phyloP scores from a whole-genome alignment of 2,888 invertebrate genomes.

The Drosophila infuscata region DNA sequence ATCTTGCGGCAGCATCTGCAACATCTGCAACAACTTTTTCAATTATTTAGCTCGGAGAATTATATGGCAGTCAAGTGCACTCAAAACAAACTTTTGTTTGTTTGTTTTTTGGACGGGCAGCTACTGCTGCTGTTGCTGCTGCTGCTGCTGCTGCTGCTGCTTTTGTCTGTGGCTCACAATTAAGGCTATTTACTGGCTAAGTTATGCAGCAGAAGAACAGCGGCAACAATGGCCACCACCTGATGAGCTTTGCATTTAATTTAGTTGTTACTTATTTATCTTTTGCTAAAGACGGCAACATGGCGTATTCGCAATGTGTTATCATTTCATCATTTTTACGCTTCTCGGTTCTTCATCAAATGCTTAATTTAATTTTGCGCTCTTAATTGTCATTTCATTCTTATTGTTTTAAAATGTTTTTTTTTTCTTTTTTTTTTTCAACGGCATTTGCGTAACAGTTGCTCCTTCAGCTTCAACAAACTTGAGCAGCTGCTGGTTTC shows the following conservation, averaged over 20 bases:
- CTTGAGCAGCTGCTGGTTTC: constrained; percentile 59
- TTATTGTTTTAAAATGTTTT: constrained; percentile 58
- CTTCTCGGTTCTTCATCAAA: constrained; percentile 64
- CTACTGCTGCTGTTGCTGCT: neutral
- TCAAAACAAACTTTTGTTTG: constrained; percentile 67
- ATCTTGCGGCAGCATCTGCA: constrained; percentile 48
- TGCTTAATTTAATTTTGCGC: constrained; percentile 63
- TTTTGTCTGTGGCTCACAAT: constrained; percentile 41
- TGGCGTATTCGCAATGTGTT: constrained; percentile 44
- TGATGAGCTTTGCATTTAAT: constrained; percentile 58
- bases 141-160: constrained; percentile 1
- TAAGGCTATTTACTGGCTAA: constrained; percentile 53
- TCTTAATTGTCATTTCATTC: constrained; percentile 68
- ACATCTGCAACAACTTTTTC: constrained; percentile 65
- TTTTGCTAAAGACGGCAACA: constrained; percentile 17
- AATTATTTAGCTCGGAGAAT: constrained; percentile 68
- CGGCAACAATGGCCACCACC: constrained; percentile 28
- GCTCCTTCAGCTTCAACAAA: constrained; percentile 47
- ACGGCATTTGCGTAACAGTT: constrained; percentile 51
- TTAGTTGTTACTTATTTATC: constrained; percentile 51
- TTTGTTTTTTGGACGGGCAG: constrained; percentile 29
- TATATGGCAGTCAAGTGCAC: constrained; percentile 61
- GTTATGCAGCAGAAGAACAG: constrained; percentile 31
- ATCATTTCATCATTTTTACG: constrained; percentile 75
- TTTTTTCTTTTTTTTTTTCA: constrained; percentile 23